Conservation (phyloP, 2,888 invertebrate genomes). For the Lithophane semibrunnea region DNA sequence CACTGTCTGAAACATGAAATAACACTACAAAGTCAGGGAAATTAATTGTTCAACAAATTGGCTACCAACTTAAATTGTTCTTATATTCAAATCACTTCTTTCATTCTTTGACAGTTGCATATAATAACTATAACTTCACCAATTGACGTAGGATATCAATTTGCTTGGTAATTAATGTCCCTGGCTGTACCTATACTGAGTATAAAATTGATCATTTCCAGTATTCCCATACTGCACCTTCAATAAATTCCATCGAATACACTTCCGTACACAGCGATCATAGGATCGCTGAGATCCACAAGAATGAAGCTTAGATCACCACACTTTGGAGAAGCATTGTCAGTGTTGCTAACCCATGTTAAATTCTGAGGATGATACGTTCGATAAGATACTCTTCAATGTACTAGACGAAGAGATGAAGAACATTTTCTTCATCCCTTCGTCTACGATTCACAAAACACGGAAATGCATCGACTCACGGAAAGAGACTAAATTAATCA, state of each 20-base stretch:
- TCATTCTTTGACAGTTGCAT: too few species aligned
- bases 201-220: not conserved
- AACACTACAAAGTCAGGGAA: not conserved
- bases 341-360: not conserved
- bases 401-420: not conserved
- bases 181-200: too few species aligned
- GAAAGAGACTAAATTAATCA: not conserved
- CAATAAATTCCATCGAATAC: not conserved
- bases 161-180: too few species aligned
- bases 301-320: not conserved
- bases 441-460: slow-evolving; percentile 7
- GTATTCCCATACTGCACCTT: not conserved
- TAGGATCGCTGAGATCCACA: not conserved
- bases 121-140: too few species aligned
- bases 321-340: not conserved
- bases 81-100: too few species aligned
- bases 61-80: too few species aligned
- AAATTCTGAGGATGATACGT: too few species aligned
- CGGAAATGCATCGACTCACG: slow-evolving; percentile 4
- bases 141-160: too few species aligned
- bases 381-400: not conserved
- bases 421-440: too few species aligned
- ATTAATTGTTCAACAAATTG: too few species aligned
- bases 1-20: not conserved
- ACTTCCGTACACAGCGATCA: too few species aligned